Base-by-base conservation (phyloP, 2,113 vertebrate species). In the Brachirus orientalis region DNA sequence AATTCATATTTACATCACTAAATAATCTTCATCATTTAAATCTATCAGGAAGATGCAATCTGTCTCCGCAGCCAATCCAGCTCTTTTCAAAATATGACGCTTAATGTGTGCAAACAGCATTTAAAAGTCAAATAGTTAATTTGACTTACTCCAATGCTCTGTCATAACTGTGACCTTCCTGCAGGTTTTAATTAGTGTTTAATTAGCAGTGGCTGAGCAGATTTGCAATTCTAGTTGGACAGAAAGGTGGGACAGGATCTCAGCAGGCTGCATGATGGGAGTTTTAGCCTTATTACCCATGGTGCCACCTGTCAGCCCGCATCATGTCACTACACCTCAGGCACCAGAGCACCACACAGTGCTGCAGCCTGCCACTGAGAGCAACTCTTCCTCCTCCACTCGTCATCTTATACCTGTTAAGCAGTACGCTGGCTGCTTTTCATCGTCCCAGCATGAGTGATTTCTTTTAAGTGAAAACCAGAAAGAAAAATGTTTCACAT, bases 271-370 rank as follows among this genome's bases (percentile, higher is more conserved):
- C 79, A 66, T 77, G 66, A 83, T 72, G 84, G 74, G 80, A 81
- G 78, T 83, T 83, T 86, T 79, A 81, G 75, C 75, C 70, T 60
- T 57, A 18, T 80, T 86, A 75, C 80, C 88, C 82, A 75, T 44
- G 69, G 71, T 84, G 83, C 76, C 71, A 80, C 62, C 82, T 89
- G 86, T 91, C 89, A 83, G 65, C 80, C 77, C 38, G 11, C 76
- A 85, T 91, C 82, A 82, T 19, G 76, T 85, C 85, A 86, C 75
- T 76, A 75, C 83, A 86, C 84, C 82, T 86, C 66, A 76, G 84
- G 73, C 84, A 63, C 60, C 86, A 75, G 75, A 83, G 73, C 84
- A 58, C 65, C 86, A 77, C 70, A 57, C 85, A 55, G 89, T 4
- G 86, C 82, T 59, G 83, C 71, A 69, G 83, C 73, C 76, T 79